Evolutionary conservation across 2,888 invertebrate genomes (phyloP).

Genomic region (Oasisia sp.): DNA sequence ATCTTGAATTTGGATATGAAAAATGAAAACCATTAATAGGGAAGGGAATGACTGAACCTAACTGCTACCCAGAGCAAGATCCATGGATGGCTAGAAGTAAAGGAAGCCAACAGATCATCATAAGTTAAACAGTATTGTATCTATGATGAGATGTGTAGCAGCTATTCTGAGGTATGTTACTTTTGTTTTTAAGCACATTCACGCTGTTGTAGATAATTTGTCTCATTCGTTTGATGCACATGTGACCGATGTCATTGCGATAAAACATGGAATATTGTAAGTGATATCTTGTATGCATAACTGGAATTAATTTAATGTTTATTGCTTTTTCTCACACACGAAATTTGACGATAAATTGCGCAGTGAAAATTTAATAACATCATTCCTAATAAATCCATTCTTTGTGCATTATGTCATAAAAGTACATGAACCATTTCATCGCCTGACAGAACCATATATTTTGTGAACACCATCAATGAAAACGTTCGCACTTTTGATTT

Average conservation of each 20-base stretch:
- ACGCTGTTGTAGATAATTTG: background rate
- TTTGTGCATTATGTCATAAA: background rate
- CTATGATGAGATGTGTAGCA: no score
- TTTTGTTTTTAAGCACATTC: no score
- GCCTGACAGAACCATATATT: background rate
- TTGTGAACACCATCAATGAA: background rate
- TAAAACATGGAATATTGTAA: background rate
- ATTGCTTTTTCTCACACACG: background rate
- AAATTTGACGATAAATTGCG: background rate
- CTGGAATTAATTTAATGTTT: background rate
- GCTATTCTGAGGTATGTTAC: no score
- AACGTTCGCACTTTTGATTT: background rate
- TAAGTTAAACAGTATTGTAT: no score
- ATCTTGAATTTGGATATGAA: no score
- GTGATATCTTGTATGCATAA: background rate
- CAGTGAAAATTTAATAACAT: background rate
- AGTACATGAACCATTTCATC: background rate
- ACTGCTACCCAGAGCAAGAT: no score
- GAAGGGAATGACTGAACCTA: background rate
- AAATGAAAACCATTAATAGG: background rate
- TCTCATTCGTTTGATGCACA: background rate
- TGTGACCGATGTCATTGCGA: background rate
- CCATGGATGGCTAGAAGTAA: no score
- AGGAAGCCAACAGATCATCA: no score
- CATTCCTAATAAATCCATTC: background rate